Evolutionary conservation across 2,797 vertebrate species (phyloP).

Genomic region (Anas bernieri): DNA sequence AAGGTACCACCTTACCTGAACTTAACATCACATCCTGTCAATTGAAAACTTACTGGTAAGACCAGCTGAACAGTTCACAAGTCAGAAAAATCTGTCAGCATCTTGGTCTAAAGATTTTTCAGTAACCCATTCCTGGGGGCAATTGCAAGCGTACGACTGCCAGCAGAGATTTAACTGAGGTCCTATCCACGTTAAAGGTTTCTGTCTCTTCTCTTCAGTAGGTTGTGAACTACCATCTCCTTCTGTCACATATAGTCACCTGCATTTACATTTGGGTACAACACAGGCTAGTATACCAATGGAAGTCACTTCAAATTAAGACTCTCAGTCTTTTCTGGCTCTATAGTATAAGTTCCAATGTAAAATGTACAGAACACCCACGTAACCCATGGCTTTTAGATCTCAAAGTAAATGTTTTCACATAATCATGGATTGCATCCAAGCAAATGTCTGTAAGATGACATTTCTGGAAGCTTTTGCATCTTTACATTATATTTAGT

Average conservation of each 20-base stretch:
- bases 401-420: constrained; percentile 77
- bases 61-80: not conserved
- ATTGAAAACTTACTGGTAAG: not conserved
- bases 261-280: not conserved
- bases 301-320: constrained; percentile 41
- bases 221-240: not conserved
- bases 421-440: constrained; percentile 71
- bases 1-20: not conserved
- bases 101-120: not conserved
- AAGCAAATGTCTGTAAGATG: constrained; percentile 67
- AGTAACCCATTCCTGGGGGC: not conserved
- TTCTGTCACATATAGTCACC: not conserved
- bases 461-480: constrained; percentile 74
- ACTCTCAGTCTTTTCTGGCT: constrained; percentile 46
- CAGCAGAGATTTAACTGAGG: not conserved
- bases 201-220: not conserved
- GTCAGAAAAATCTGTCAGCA: not conserved
- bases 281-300: not conserved
- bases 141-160: not conserved
- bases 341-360: constrained; percentile 36
- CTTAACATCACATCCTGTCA: not conserved
- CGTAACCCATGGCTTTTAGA: constrained; percentile 57
- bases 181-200: not conserved
- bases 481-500: constrained; percentile 73
- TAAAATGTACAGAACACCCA: constrained; percentile 69